Evolutionary conservation across 2,113 vertebrate species (phyloP).

Genomic region (Protobothrops mucrosquamatus): DNA sequence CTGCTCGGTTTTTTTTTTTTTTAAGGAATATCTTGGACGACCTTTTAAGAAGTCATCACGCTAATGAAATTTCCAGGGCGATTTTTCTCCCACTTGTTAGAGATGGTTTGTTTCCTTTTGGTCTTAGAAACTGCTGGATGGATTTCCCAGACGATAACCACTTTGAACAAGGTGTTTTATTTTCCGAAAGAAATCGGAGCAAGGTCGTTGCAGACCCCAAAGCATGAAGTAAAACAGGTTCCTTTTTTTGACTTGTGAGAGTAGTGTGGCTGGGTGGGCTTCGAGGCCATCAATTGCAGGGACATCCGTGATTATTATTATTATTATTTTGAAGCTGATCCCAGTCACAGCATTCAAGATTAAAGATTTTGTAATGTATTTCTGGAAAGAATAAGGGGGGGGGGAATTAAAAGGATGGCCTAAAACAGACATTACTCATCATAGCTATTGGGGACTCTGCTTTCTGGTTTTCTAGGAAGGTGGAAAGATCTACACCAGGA

Average conservation of each 20-base stretch:
- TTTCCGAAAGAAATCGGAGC: background rate
- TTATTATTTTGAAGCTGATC: too few species aligned
- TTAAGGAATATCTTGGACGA: slow-evolving; percentile 21
- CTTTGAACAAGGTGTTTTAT: background rate
- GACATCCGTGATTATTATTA: too few species aligned
- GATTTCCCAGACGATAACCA: background rate
- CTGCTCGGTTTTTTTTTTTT: slow-evolving; percentile 8
- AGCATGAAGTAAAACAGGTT: background rate
- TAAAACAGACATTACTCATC: background rate
- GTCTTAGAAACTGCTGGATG: background rate
- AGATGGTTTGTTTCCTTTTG: background rate
- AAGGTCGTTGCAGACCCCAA: background rate
- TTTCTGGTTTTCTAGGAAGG: background rate
- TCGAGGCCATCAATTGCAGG: too few species aligned
- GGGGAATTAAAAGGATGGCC: too few species aligned
- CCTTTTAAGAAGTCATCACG: background rate
- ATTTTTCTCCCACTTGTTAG: background rate
- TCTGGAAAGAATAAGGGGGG: background rate
- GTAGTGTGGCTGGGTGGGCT: too few species aligned
- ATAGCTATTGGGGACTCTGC: background rate
- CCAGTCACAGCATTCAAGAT: too few species aligned
- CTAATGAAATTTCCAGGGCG: background rate
- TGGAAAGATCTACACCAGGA: background rate
- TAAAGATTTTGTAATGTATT: background rate
- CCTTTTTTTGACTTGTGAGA: background rate